phyloP scores from a whole-genome alignment of 1,140 invertebrate genomes.

The silkworm (Bombyx mori) region ASM3026992v2 NC_085116.1:11380001-11380500 shows the following conservation, averaged over 20 bases:
- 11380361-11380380: conserved; percentile 61
- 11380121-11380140: conserved; percentile 64
- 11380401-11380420: too few relatives aligned
- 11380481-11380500: too few relatives aligned
- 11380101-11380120: conserved; percentile 62
- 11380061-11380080: conserved; percentile 70
- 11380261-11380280: conserved; percentile 70
- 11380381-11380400: conserved; percentile 58
- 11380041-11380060: conserved; percentile 49
- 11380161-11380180: conserved; percentile 62
- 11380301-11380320: conserved; percentile 69
- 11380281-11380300: conserved; percentile 68
- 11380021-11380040: conserved; percentile 65
- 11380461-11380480: too few relatives aligned
- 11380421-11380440: too few relatives aligned
- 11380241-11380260: conserved; percentile 71
- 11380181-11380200: conserved; percentile 65
- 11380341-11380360: conserved; percentile 71
- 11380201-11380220: conserved; percentile 59
- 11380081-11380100: conserved; percentile 62
- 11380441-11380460: too few relatives aligned
- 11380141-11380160: conserved; percentile 55
- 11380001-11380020: conserved; percentile 40
- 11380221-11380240: conserved; percentile 70
- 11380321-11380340: conserved; percentile 71